Evolutionary conservation across 1,140 invertebrate genomes (phyloP), one percentile per base, ranked within the genome.

Genomic region (Diachasmimorpha longicaudata): DNA sequence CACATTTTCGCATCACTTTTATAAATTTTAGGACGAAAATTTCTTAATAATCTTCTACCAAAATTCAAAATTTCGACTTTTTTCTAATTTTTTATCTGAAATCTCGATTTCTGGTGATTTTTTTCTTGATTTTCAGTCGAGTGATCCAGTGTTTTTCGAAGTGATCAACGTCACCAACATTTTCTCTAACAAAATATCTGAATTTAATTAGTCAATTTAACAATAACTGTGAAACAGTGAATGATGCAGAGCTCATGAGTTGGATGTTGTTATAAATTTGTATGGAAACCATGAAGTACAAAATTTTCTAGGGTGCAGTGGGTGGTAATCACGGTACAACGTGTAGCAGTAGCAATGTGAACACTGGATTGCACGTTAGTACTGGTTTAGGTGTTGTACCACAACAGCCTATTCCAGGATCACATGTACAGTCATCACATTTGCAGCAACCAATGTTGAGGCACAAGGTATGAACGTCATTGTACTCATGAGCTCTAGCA

Each of bases 401-500:
- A 3, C 87, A 88, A 77, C 82, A 85, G 76, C 81, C 86, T 72
- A 79, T 84, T 42, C 81, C 84, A 74, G 84, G 80, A 74, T 83
- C 86, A 13, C 87, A 87, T 79, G 80, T 80, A 63, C 87, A 87
- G 75, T 76, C 84, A 72, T 85, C 86, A 77, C 78, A 81, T 46
- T 86, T 87, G 70, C 85, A 85, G 72, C 83, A 84, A 74, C 81
- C 87, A 68, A 81, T 85, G 44, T 87, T 88, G 78, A 85, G 87
- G 77, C 87, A 87, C 76, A 87, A 85, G 82, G 86, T 87, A 81
- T 71, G 74, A 39, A 31, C 31, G 19, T 23, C 39, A 72, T 74
- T 74, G 46, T 37, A 37, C 63, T 68, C 11, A 36, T 68, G 44
- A 11, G 74, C n/a, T 67, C 42, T 16, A 55, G 9, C 6, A 70